Evolutionary conservation across 2,797 vertebrate genomes (phyloP), one percentile per base, ranked within the genome.

Genomic region (Lycodopsis pacificus): DNA sequence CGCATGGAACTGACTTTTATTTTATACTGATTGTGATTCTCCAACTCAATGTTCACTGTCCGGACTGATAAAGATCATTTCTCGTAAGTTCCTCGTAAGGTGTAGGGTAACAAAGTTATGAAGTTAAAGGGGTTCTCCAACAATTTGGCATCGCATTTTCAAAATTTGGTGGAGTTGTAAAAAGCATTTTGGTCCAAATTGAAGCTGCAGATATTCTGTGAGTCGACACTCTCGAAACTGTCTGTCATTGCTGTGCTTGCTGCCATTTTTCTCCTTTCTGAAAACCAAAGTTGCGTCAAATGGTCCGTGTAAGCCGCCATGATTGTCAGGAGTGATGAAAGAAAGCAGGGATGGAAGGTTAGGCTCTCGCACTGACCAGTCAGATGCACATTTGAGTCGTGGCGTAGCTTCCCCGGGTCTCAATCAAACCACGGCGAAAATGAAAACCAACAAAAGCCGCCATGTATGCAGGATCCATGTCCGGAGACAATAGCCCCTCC

Each of bases 261-360:
- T 36, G 20, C 27, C 11, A 13, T 51, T 20, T 34, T 54, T 68
- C 46, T 73, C 56, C 51, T 53, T 14, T 65, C 48, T 58, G 48
- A 46, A 77, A 73, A 40, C 73, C 38, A 46, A 44, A 44, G 40
- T 74, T 51, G 63, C 49, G 15, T 81, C 49, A 80, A 88, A 86
- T 71, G 59, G 27, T 19, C 71, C 73, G 38, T 81, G 57, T 54
- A 68, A 68, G 25, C 66, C 30, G 20, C 44, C 27, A n/a, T 62
- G 65, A 76, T 80, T 71, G 62, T 78, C 30, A 56, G 48, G 38
- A 40, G 75, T 30, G 76, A 68, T 73, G 27, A 80, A 58, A 63
- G 48, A 65, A 42, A 69, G 12, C 42, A 38, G 22, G 15, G 51
- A 40, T 64, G 40, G 76, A 3, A 7, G 42, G 40, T 69, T 53